Conservation (phyloP, 2,888 invertebrate genomes). For the Drosophila pseudotalamancana region DNA sequence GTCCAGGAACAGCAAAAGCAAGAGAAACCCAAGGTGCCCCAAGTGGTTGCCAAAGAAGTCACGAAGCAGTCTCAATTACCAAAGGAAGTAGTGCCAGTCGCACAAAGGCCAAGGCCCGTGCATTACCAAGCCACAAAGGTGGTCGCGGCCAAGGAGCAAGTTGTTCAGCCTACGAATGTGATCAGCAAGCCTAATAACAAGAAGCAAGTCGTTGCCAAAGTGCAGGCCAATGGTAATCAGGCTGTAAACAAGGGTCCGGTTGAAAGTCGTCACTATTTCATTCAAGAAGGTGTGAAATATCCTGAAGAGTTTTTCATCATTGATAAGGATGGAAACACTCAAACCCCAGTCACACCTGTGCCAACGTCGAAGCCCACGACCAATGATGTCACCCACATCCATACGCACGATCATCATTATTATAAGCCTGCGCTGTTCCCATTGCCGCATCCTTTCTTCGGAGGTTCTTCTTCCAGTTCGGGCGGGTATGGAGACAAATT, state of each 20-base stretch:
- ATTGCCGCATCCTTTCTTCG: constrained; percentile 13
- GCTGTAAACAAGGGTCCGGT: background rate
- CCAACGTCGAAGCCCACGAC: background rate
- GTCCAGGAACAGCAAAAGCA: background rate
- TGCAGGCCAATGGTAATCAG: background rate
- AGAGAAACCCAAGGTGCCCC: background rate
- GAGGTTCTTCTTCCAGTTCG: background rate
- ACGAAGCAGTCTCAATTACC: background rate
- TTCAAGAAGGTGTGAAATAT: background rate
- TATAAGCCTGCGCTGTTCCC: constrained; percentile 33
- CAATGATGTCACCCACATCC: background rate
- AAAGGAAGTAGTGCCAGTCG: background rate
- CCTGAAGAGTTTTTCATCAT: constrained; percentile 6
- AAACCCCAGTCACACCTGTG: background rate
- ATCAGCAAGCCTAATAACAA: too few species aligned
- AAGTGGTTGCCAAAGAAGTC: background rate
- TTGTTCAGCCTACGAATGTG: too few species aligned
- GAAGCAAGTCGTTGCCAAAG: background rate
- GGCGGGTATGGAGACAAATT: constrained; percentile 9
- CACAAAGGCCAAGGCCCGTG: background rate
- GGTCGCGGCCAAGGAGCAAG: background rate
- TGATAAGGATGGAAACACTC: background rate
- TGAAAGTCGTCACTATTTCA: constrained; percentile 10
- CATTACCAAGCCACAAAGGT: background rate
- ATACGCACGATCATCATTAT: constrained; percentile 14